Conservation (phyloP, 1,140 invertebrate genomes). For the Pinna nobilis region DNA sequence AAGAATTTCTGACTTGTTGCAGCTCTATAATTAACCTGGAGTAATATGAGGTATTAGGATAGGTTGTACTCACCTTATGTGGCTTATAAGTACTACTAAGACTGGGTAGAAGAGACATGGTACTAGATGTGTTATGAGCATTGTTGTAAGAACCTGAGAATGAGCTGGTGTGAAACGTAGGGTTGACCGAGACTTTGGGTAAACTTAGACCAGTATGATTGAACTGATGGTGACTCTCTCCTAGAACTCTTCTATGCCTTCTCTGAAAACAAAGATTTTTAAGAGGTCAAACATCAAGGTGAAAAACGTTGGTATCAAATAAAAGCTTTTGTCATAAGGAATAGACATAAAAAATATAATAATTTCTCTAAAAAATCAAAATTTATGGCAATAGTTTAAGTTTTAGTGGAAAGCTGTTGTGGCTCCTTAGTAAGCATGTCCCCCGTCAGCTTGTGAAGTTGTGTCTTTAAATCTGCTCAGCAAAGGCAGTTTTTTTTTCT, state of each 20-base stretch:
- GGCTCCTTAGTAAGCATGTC: not conserved
- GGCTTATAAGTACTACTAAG: conserved; percentile 66
- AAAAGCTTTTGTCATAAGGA: too few species aligned
- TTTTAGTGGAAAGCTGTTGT: not conserved
- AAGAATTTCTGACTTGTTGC: too few species aligned
- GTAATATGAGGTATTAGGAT: too few species aligned
- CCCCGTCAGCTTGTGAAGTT: too few species aligned
- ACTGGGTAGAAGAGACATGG: conserved; percentile 57
- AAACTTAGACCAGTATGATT: conserved; percentile 62
- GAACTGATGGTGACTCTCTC: conserved; percentile 38
- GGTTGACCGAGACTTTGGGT: conserved; percentile 64
- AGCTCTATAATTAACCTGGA: too few species aligned
- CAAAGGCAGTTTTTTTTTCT: too few species aligned
- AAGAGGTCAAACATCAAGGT: too few species aligned
- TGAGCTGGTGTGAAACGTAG: conserved; percentile 61
- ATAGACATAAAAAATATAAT: too few species aligned
- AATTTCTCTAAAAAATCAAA: too few species aligned
- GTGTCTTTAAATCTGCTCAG: too few species aligned
- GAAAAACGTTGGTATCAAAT: too few species aligned
- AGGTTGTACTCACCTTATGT: conserved; percentile 63
- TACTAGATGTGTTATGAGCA: conserved; percentile 42
- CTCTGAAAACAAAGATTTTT: conserved; percentile 44
- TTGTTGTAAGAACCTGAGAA: conserved; percentile 51
- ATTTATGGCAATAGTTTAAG: too few species aligned
- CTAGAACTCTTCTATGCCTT: conserved; percentile 43